Base-by-base conservation (phyloP, 2,797 vertebrate genomes). In the Alcedo atthis region DNA sequence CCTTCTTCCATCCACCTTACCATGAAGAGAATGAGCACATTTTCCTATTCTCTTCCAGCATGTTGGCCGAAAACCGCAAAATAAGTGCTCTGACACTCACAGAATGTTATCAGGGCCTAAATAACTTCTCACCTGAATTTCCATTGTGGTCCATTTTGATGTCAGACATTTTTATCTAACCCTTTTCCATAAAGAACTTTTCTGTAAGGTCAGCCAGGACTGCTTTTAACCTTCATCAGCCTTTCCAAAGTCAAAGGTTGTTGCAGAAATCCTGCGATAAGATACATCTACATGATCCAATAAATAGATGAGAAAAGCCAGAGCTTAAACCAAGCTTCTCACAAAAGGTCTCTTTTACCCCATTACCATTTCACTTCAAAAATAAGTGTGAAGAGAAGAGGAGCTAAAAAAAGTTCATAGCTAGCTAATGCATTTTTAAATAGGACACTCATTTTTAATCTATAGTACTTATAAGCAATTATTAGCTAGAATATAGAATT, bases 401-500 rank as follows among this genome's bases (percentile, higher is more conserved):
- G 33, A 81, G 33, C 59, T 92, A 85, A 95, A 93, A 92, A 97
- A 95, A 88, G 85, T 55, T 90, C 94, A 81, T 54, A 85, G 92
- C 85, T 80, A 87, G 67, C 59, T 97, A 94, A 96, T 95, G 91
- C 15, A 51, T 97, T 94, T 90, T 96, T 95, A 90, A 96, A 97
- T 84, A 96, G 49, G 69, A 88, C 37, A 91, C 90, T 95, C 59
- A 92, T 90, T 94, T 96, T 96, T 94, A 94, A 97, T 95, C 82
- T 90, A 58, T 70, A 87, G 78, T 83, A 95, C 94, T 96, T 97
- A 95, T 35, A 93, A 94, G 78, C 81, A 96, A 95, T 96, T 95
- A 93, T 95, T 95, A 96, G 69, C 87, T 95, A 90, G 85, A 93
- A 93, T 91, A 95, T 61, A 96, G 90, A 97, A 96, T 95, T 90